These are phyloP conservation scores for Drosophila biarmipes DNA, from an alignment of 1,140 invertebrate genomes.

Conservation along the genomic window DNA sequence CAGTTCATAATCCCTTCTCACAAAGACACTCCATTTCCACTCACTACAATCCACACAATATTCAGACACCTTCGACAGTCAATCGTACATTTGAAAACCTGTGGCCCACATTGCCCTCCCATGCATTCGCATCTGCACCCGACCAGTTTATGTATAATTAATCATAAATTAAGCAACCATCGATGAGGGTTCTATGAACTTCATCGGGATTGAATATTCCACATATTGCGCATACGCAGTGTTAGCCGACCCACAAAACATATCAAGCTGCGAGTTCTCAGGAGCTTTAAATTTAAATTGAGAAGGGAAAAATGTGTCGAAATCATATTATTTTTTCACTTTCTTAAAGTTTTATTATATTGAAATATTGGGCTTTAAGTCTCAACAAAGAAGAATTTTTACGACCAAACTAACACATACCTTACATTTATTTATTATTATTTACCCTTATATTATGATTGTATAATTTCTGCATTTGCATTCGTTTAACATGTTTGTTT, in stretches of 20 bases:
- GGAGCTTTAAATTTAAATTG: not conserved
- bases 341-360: not conserved
- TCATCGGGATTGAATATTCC: not conserved
- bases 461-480: slow-evolving; percentile 28
- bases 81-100: slow-evolving; percentile 49
- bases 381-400: too few species aligned
- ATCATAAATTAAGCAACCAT: slow-evolving; percentile 35
- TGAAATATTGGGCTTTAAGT: too few species aligned
- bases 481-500: slow-evolving; percentile 43
- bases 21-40: slow-evolving; percentile 3
- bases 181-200: slow-evolving; percentile 17
- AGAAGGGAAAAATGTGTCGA: not conserved
- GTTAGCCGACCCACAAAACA: slow-evolving; percentile 7
- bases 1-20: slow-evolving; percentile 29
- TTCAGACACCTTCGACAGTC: slow-evolving; percentile 58
- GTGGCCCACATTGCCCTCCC: slow-evolving; percentile 38
- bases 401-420: slow-evolving; percentile 6
- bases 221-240: slow-evolving; percentile 55
- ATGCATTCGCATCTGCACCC: slow-evolving; percentile 46
- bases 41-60: slow-evolving; percentile 29
- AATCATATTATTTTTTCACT: not conserved
- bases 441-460: slow-evolving; percentile 6
- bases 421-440: not conserved
- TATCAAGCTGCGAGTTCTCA: slow-evolving; percentile 3
- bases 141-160: slow-evolving; percentile 39